Conservation (phyloP, 2,113 vertebrate species). For the Dasypus novemcinctus region DNA sequence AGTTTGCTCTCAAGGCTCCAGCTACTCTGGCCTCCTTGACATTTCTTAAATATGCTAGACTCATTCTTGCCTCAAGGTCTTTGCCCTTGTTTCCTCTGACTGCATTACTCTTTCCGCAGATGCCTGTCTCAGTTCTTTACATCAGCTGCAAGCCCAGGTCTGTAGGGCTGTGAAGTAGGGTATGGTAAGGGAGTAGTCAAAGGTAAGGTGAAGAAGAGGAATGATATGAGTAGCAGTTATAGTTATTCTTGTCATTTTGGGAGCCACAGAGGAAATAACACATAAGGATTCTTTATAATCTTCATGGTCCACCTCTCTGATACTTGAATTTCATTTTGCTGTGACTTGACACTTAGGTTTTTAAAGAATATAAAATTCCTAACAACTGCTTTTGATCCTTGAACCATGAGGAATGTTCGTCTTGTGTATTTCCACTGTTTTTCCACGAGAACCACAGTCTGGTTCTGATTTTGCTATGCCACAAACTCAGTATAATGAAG, state of each 20-base stretch:
- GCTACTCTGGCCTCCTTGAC: neutral
- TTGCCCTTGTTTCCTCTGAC: neutral
- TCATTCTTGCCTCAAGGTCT: no score
- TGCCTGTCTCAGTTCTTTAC: neutral
- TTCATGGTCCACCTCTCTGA: neutral
- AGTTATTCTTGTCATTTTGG: neutral
- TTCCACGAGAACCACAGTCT: neutral
- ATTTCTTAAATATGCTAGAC: neutral
- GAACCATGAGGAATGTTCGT: neutral
- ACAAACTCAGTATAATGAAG: neutral
- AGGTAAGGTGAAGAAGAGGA: neutral
- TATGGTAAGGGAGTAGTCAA: neutral
- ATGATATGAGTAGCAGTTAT: neutral
- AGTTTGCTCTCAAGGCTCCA: neutral
- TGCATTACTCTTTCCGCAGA: neutral
- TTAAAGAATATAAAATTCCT: neutral
- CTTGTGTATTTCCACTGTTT: neutral
- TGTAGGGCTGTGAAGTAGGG: neutral
- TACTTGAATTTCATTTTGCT: constrained; percentile 17
- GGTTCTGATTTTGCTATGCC: neutral
- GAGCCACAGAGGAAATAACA: neutral
- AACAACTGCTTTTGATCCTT: neutral
- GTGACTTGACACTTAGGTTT: neutral
- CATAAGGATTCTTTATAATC: neutral
- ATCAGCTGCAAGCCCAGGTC: neutral